Evolutionary conservation across 2,888 invertebrate species (phyloP).

Genomic region (Anthoptus insignis): DNA sequence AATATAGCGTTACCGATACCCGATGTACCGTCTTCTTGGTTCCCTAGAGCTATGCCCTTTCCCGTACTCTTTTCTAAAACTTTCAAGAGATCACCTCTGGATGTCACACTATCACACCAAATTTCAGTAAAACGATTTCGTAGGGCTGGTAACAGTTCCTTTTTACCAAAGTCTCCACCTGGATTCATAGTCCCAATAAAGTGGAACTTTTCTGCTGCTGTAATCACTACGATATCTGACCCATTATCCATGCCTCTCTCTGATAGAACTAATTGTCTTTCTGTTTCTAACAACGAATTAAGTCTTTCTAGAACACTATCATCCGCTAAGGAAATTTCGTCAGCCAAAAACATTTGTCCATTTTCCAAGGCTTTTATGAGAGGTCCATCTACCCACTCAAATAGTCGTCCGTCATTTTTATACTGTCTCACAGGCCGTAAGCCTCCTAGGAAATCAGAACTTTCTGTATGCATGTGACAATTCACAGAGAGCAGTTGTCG

Average conservation of each 20-base stretch:
- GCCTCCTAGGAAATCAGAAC: slow-evolving; percentile 98
- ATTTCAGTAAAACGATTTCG: slow-evolving; percentile 99
- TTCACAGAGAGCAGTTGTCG: slow-evolving; percentile 94
- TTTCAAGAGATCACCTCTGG: slow-evolving; percentile 90
- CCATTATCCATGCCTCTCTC: slow-evolving; percentile 93
- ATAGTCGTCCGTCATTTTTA: slow-evolving; percentile 89
- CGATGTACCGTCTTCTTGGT: slow-evolving; percentile 82
- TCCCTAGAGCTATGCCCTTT: slow-evolving; percentile 82
- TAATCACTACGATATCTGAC: slow-evolving; percentile 87
- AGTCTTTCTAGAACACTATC: slow-evolving; percentile 99
- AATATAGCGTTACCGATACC: slow-evolving; percentile 91
- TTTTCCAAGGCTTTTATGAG: slow-evolving; percentile 96
- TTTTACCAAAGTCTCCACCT: slow-evolving; percentile 99
- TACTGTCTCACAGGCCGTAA: slow-evolving; percentile 94
- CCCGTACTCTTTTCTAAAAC: slow-evolving; percentile 94
- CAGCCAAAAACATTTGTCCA: slow-evolving; percentile 97
- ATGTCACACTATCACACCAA: slow-evolving; percentile 96
- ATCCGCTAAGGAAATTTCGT: slow-evolving; percentile 99
- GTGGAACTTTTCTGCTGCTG: slow-evolving; percentile 93
- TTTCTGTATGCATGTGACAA: slow-evolving; percentile 99
- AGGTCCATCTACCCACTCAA: slow-evolving; percentile 99
- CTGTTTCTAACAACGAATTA: slow-evolving; percentile 98
- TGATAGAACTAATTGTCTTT: slow-evolving; percentile 95
- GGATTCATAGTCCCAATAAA: slow-evolving; percentile 99
- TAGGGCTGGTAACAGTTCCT: slow-evolving; percentile 98